A percentile compares a stretch with the other conserved stretches of the same genome.
Evolutionary conservation across 2,888 invertebrate species (phyloP).

Genomic region (Meiosimyza platycephala): DNA sequence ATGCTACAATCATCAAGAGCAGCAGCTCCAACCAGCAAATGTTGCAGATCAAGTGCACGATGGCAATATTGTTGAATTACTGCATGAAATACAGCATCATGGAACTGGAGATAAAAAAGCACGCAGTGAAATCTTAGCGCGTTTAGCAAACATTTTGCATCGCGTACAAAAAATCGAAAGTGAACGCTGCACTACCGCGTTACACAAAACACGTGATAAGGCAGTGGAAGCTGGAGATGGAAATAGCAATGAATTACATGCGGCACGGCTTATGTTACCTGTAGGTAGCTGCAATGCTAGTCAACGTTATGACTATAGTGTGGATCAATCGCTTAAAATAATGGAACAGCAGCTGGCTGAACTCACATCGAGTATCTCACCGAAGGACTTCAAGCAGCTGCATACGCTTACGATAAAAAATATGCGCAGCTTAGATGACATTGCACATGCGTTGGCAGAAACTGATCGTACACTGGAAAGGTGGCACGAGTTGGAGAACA

Average conservation of each 20-base stretch:
- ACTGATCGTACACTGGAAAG: constrained; percentile 59
- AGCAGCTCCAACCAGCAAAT: constrained; percentile 7
- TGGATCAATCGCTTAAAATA: constrained; percentile 45
- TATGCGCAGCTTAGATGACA: constrained; percentile 55
- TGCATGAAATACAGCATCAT: constrained; percentile 46
- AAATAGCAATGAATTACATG: constrained; percentile 22
- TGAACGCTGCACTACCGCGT: constrained; percentile 28
- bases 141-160: constrained; percentile 52
- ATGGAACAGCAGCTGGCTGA: constrained; percentile 48
- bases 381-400: constrained; percentile 49
- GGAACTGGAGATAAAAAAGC: constrained; percentile 42
- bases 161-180: constrained; percentile 53
- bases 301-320: constrained; percentile 38
- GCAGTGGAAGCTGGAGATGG: not conserved
- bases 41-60: not conserved
- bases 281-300: constrained; percentile 41
- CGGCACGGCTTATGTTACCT: constrained; percentile 48
- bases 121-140: constrained; percentile 50
- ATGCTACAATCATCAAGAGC: constrained; percentile 34
- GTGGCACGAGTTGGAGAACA: constrained; percentile 50
- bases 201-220: not conserved
- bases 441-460: constrained; percentile 54
- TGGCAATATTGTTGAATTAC: constrained; percentile 32
- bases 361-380: constrained; percentile 30
- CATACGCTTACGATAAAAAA: constrained; percentile 46